Percentiles rank a stretch among this genome's conserved stretches.
Conservation (phyloP, 1,140 invertebrate genomes). For the Ceratina australensis region DNA sequence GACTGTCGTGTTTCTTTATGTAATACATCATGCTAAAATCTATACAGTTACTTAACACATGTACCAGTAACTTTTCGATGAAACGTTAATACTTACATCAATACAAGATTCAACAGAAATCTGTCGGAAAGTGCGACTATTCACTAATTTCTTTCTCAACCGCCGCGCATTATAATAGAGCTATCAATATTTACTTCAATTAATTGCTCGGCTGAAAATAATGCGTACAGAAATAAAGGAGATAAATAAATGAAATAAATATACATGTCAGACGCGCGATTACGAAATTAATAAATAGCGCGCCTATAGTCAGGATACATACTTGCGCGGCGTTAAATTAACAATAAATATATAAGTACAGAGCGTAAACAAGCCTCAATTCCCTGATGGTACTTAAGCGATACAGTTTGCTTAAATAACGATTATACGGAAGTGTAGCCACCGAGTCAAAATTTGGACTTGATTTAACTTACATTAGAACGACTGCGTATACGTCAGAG, state of each 20-base stretch:
- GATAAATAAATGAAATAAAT: constrained; percentile 34
- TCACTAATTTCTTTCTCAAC: constrained; percentile 15
- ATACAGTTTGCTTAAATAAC: neutral
- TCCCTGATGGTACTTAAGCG: constrained; percentile 15
- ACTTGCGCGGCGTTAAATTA: constrained; percentile 37
- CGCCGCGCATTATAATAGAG: too few species aligned
- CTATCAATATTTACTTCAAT: neutral
- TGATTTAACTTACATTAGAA: constrained; percentile 55
- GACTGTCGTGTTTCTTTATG: neutral
- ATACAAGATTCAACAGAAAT: constrained; percentile 7
- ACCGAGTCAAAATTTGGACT: constrained; percentile 20
- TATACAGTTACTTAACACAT: neutral
- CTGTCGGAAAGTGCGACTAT: constrained; percentile 7
- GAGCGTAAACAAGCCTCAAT: constrained; percentile 12
- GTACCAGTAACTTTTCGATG: neutral
- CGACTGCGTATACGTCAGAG: constrained; percentile 56
- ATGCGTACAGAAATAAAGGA: neutral
- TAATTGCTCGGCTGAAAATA: neutral
- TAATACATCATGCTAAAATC: constrained; percentile 4
- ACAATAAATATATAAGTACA: constrained; percentile 61
- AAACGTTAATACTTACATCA: neutral
- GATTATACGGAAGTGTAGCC: constrained; percentile 2
- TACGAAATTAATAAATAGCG: constrained; percentile 43
- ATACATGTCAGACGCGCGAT: neutral
- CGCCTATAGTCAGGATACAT: constrained; percentile 8